Conservation (phyloP, 1,140 invertebrate species). For the Zaprionus capensis region DNA sequence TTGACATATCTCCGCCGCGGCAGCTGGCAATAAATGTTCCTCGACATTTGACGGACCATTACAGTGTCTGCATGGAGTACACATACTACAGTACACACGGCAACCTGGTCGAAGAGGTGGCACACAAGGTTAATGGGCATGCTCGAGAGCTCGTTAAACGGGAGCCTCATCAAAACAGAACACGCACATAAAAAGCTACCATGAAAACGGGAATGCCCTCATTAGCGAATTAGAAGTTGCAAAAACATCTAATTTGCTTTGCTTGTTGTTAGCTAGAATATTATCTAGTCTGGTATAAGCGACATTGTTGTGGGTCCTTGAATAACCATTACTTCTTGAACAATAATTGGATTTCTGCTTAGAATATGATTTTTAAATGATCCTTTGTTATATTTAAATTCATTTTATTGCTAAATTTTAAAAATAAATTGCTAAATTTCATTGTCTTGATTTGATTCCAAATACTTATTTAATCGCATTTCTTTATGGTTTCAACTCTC, state of each 20-base stretch:
- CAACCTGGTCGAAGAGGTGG: constrained; percentile 10
- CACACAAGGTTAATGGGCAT: constrained; percentile 17
- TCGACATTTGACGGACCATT: constrained; percentile 2
- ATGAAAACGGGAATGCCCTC: constrained; percentile 1
- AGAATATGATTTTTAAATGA: not conserved
- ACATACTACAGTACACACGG: not conserved
- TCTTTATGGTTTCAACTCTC: no score
- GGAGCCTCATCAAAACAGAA: constrained; percentile 1
- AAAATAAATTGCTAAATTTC: no score
- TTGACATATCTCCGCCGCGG: constrained; percentile 30
- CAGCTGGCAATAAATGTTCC: constrained; percentile 42
- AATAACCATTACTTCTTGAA: not conserved
- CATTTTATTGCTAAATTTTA: no score
- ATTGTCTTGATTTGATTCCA: no score
- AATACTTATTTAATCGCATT: no score
- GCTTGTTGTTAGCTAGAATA: not conserved
- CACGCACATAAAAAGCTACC: not conserved
- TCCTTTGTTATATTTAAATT: no score
- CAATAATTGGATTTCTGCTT: not conserved
- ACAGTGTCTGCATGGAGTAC: constrained; percentile 5
- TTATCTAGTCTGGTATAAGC: not conserved
- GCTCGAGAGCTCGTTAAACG: constrained; percentile 7
- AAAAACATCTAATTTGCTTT: constrained; percentile 3
- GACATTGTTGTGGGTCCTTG: not conserved
- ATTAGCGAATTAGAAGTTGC: constrained; percentile 5